Base-by-base conservation (phyloP, 2,888 invertebrate genomes). In the Meloe dianella region DNA sequence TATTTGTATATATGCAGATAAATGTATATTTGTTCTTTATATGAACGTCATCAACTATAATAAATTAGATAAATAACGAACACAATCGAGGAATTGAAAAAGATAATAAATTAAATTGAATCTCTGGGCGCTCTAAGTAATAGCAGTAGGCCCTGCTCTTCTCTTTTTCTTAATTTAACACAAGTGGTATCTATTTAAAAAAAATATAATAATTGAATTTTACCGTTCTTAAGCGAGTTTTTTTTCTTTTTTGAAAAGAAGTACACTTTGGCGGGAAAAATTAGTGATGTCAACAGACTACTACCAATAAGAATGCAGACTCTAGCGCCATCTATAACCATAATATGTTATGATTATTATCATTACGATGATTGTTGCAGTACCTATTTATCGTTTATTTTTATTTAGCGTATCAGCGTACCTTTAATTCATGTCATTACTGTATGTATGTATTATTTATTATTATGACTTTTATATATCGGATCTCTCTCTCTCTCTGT, bases 31-130 rank as follows among this genome's bases (percentile, higher is more conserved):
- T 47, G 47, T 47, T 35, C 47, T 20, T 47, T 3, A 20, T 47
- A 47, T 20, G 20, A 22, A 47, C 47, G 47, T 47, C 47, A 47
- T 47, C 47, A 47, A 47, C 47, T 47, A 22, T 9, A 20, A 47
- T 47, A 47, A 47, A 47, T 47, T 47, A 20, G 20, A 47, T 47
- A 47, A 47, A 47, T 47, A 47, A 47, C 47, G 20, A 47, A 47
- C 47, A 35, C 7, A 41, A 47, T 47, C 47, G 47, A 47, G 47
- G n/a, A 41, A 47, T 20, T 20, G 47, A 47, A 47, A 47, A 20
- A 47, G 20, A 20, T 20, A 22, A 47, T 47, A 20, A 47, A 47
- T 41, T 41, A 17, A 41, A 41, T 12, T 41, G n/a, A n/a, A n/a
- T n/a, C n/a, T n/a, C n/a, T n/a, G n/a, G n/a, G n/a, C n/a, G n/a